Evolutionary conservation across 2,113 vertebrate genomes (phyloP).

Genomic region (Callocephalon fimbriatum): DNA sequence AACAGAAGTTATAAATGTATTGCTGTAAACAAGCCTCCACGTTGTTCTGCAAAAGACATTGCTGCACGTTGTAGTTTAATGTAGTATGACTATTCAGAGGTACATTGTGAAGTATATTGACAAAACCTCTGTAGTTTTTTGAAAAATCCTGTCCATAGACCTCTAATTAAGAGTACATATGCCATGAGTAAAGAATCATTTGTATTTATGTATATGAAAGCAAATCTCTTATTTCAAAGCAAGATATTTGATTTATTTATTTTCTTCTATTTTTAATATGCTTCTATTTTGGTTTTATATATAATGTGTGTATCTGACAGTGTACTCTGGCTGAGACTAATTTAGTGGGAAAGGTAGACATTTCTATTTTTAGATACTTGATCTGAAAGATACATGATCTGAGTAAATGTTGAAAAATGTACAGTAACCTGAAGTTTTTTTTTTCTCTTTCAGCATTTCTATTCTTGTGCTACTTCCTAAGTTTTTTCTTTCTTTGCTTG

Average conservation of each 20-base stretch:
- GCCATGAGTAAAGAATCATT: slow-evolving; percentile 28
- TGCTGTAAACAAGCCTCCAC: background rate
- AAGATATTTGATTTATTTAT: background rate
- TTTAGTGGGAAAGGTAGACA: slow-evolving; percentile 32
- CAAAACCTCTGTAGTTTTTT: background rate
- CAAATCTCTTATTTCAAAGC: slow-evolving; percentile 17
- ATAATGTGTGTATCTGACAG: background rate
- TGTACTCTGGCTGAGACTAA: background rate
- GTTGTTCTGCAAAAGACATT: background rate
- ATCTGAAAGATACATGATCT: background rate
- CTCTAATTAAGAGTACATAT: background rate
- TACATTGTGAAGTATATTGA: background rate
- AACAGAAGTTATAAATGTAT: background rate
- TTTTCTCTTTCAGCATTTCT: background rate
- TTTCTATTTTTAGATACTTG: slow-evolving; percentile 35
- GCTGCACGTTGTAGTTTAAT: background rate
- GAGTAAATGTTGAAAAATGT: background rate
- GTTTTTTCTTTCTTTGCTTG: background rate
- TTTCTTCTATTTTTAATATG: slow-evolving; percentile 28
- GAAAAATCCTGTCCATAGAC: background rate
- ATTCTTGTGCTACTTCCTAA: background rate
- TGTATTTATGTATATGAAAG: slow-evolving; percentile 35
- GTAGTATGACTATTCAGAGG: background rate
- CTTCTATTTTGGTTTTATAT: background rate
- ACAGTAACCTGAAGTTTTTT: background rate